Conservation (phyloP, 2,113 vertebrate genomes). For the Brachirus orientalis region DNA sequence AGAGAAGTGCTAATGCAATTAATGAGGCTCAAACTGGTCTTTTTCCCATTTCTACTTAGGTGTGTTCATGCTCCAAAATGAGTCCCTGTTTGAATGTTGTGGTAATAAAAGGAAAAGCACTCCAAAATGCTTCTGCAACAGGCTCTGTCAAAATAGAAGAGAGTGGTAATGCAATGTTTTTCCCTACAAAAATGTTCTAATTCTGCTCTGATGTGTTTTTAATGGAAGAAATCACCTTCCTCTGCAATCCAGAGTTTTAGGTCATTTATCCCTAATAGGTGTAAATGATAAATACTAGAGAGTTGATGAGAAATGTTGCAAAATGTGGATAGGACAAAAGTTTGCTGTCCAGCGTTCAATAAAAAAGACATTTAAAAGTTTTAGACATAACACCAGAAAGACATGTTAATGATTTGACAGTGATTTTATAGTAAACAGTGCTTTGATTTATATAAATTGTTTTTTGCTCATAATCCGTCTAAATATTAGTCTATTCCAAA, state of each 20-base stretch:
- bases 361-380: slow-evolving; percentile 1
- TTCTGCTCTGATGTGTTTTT: slow-evolving; percentile 24
- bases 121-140: slow-evolving; percentile 73
- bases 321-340: too few species aligned
- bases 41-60: slow-evolving; percentile 75
- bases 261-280: not conserved
- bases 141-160: slow-evolving; percentile 45
- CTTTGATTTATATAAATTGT: slow-evolving; percentile 14
- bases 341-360: not conserved
- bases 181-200: slow-evolving; percentile 21
- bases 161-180: slow-evolving; percentile 2
- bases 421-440: not conserved
- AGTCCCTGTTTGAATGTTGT: slow-evolving; percentile 78
- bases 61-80: slow-evolving; percentile 77
- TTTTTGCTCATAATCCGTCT: slow-evolving; percentile 17
- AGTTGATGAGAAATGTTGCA: not conserved
- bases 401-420: too few species aligned
- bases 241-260: not conserved
- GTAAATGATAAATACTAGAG: not conserved
- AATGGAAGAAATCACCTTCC: slow-evolving; percentile 2
- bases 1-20: slow-evolving; percentile 80
- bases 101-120: slow-evolving; percentile 50
- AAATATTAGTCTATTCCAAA: not conserved
- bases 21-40: slow-evolving; percentile 80
- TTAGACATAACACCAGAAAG: not conserved